Evolutionary conservation across 2,888 invertebrate species (phyloP), one percentile per base, ranked within the genome.

Genomic region (Torymus aiolomorphi): DNA sequence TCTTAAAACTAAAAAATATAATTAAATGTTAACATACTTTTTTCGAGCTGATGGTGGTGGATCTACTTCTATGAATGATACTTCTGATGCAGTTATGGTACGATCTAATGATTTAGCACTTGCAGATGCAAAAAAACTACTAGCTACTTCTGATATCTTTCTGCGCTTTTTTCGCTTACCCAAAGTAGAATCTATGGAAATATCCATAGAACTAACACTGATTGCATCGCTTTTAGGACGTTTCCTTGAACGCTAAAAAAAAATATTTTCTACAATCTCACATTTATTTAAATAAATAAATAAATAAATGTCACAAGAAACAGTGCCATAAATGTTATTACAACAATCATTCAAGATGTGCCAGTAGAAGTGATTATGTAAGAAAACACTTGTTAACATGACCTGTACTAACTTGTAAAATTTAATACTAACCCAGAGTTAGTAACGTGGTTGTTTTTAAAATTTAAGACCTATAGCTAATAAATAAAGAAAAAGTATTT

Each of bases 91-190:
- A 72, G 83, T 86, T 2, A 85, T 84, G 84, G 63, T 88, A 85
- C 51, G 87, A 78, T 77, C 82, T 83, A 83, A 80, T 81, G 74
- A 84, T 83, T 79, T 85, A 79, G 20, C 85, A 80, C 78, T 86
- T 83, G 62, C 66, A 2, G 87, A 82, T n/a, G 86, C 84, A 80
- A 89, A 87, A 72, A 89, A 85, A 78, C 85, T 88, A 69, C 84
- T 88, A 0, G 89, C 89, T 20, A 89, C 86, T 81, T 89, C 89
- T 12, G 89, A 88, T 63, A 89, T 88, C 79, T 88, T 88, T 63
- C 88, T 85, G 49, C 89, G 82, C 65, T 89, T 89, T 59, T 88
- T 89, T 82, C 83, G 71, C 67, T 88, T 82, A 62, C 84, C 77
- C 67, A 85, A 70, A 1, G 86, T 87, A 0, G 86, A 86, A 65